A percentile compares a stretch with the other conserved stretches of the same genome.
Conservation (phyloP, 2,888 invertebrate genomes). For the Proisotoma minuta region DNA sequence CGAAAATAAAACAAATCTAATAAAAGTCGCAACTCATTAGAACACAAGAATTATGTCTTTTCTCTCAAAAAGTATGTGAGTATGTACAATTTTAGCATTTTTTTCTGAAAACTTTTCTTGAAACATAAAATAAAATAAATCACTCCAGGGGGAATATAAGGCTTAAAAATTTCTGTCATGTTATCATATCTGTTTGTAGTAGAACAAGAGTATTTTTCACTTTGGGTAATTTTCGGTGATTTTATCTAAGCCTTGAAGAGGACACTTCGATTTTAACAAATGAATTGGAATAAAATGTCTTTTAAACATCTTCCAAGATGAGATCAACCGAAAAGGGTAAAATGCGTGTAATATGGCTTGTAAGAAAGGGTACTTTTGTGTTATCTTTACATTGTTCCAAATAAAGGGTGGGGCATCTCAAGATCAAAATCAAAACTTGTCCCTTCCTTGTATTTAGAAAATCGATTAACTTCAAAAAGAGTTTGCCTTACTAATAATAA, state of each 20-base stretch:
- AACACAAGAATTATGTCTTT: conserved; percentile 18
- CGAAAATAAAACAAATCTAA: conserved; percentile 30
- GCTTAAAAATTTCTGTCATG: not conserved
- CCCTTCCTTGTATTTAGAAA: not conserved
- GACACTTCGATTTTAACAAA: conserved; percentile 25
- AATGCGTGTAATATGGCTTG: not conserved
- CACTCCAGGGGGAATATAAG: conserved; percentile 36
- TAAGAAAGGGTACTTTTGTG: too few species aligned
- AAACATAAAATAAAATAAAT: conserved; percentile 28
- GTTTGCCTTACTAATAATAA: too few species aligned
- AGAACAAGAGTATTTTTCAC: conserved; percentile 37
- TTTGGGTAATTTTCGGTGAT: conserved; percentile 42
- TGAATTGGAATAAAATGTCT: conserved; percentile 5
- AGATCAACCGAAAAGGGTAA: not conserved
- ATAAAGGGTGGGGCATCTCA: not conserved
- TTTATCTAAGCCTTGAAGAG: conserved; percentile 29
- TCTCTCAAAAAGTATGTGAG: not conserved
- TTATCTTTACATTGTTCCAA: too few species aligned
- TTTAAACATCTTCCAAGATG: not conserved
- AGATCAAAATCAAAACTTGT: not conserved
- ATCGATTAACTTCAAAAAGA: not conserved
- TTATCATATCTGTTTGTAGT: not conserved
- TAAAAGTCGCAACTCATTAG: conserved; percentile 36
- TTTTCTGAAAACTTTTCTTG: not conserved
- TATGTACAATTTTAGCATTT: not conserved